Evolutionary conservation across 2,888 invertebrate species (phyloP).

Genomic region (Drosophila paracracens): DNA sequence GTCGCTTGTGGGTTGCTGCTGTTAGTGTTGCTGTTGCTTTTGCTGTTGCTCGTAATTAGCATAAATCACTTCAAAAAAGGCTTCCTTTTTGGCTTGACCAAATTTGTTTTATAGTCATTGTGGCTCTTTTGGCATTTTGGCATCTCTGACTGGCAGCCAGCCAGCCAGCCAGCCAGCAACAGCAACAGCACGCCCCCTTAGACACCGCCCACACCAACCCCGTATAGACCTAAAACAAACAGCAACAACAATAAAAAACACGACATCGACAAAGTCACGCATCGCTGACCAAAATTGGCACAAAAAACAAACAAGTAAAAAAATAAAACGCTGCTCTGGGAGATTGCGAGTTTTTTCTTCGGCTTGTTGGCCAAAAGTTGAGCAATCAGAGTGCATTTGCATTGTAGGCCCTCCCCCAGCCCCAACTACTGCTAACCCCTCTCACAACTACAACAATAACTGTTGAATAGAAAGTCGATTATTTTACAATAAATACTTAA

Average conservation of each 20-base stretch:
- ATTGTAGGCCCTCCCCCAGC: constrained; percentile 46
- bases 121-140: constrained; percentile 78
- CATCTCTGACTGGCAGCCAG: constrained; percentile 67
- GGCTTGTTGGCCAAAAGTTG: constrained; percentile 51
- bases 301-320: constrained; percentile 33
- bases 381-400: constrained; percentile 77
- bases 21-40: constrained; percentile 22
- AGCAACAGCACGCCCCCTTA: constrained; percentile 17
- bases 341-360: constrained; percentile 52
- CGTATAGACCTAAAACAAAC: constrained; percentile 16
- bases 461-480: constrained; percentile 60
- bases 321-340: constrained; percentile 36
- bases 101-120: constrained; percentile 77
- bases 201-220: constrained; percentile 30
- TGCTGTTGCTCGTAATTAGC: constrained; percentile 73
- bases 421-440: background rate
- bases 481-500: constrained; percentile 53
- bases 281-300: constrained; percentile 79
- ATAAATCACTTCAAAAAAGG: constrained; percentile 80
- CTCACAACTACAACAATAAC: constrained; percentile 22
- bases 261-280: constrained; percentile 79
- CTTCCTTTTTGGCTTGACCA: constrained; percentile 78
- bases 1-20: constrained; percentile 53
- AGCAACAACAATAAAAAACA: constrained; percentile 49
- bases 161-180: constrained; percentile 11